Evolutionary conservation across 2,888 invertebrate genomes (phyloP).

Genomic region (Ophioninae sp.): DNA sequence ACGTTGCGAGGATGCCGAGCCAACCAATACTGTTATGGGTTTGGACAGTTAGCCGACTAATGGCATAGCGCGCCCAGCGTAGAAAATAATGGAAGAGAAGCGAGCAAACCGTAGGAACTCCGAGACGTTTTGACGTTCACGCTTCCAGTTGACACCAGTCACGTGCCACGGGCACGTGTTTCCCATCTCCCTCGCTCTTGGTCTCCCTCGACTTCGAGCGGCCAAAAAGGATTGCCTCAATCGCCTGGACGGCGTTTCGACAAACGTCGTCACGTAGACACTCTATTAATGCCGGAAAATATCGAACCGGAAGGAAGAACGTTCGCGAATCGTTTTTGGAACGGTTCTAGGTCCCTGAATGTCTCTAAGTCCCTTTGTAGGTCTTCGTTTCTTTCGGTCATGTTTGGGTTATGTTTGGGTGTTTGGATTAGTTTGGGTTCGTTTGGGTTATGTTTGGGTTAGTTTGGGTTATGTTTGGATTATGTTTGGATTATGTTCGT

Average conservation of each 20-base stretch:
- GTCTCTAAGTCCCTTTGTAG: too few species aligned
- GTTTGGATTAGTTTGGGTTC: too few species aligned
- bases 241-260: slow-evolving; percentile 21
- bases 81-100: slow-evolving; percentile 14
- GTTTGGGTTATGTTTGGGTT: too few species aligned
- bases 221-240: slow-evolving; percentile 35
- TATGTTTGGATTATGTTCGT: too few species aligned
- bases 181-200: slow-evolving; percentile 54
- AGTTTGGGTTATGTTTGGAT: too few species aligned
- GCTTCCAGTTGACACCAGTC: slow-evolving; percentile 66
- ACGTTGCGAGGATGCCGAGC: slow-evolving; percentile 45
- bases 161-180: slow-evolving; percentile 65
- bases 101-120: slow-evolving; percentile 8
- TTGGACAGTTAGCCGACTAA: slow-evolving; percentile 64
- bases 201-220: slow-evolving; percentile 22
- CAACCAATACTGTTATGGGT: slow-evolving; percentile 65
- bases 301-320: background rate
- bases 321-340: background rate
- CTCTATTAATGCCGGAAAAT: background rate
- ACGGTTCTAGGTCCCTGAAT: background rate
- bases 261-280: background rate
- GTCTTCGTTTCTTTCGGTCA: too few species aligned
- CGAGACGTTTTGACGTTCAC: slow-evolving; percentile 56
- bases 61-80: slow-evolving; percentile 14
- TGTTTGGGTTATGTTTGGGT: too few species aligned